These are phyloP conservation scores for Machimus rusticus DNA, from an alignment of 2,888 invertebrate genomes.

Conservation along the genomic window DNA sequence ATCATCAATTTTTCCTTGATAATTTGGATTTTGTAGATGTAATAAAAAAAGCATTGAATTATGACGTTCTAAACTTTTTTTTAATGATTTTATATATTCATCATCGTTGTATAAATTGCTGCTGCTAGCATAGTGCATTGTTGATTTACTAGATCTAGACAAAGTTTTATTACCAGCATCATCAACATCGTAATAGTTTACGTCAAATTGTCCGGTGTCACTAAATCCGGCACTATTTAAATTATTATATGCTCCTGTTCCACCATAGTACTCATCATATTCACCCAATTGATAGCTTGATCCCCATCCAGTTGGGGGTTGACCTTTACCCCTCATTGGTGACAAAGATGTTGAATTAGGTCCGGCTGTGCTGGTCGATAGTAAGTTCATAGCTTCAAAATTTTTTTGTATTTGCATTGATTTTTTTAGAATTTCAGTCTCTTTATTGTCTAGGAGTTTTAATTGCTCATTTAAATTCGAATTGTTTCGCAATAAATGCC, in stretches of 20 bases:
- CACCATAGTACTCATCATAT: slow-evolving; percentile 4
- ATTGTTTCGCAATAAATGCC: slow-evolving; percentile 57
- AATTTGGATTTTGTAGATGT: slow-evolving; percentile 60
- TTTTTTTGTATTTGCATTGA: slow-evolving; percentile 46
- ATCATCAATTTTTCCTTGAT: slow-evolving; percentile 54
- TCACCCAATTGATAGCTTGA: slow-evolving; percentile 42
- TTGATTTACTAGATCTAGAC: background rate
- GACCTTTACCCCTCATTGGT: background rate
- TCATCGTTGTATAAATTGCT: slow-evolving; percentile 60
- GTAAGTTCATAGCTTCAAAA: slow-evolving; percentile 43
- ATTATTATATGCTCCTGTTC: slow-evolving; percentile 1
- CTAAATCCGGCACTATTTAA: background rate
- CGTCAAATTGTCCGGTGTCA: background rate
- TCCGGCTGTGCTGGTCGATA: background rate
- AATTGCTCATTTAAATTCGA: slow-evolving; percentile 60
- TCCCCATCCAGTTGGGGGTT: background rate
- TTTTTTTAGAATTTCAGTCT: slow-evolving; percentile 55
- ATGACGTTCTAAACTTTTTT: slow-evolving; percentile 59
- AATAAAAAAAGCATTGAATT: slow-evolving; percentile 61
- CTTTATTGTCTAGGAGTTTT: slow-evolving; percentile 57
- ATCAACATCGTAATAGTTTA: background rate
- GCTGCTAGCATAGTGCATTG: slow-evolving; percentile 49
- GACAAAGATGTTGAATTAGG: background rate
- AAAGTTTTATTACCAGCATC: background rate
- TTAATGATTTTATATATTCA: slow-evolving; percentile 60